Base-by-base conservation (phyloP, 2,113 vertebrate species). In the Myocastor coypus region DNA sequence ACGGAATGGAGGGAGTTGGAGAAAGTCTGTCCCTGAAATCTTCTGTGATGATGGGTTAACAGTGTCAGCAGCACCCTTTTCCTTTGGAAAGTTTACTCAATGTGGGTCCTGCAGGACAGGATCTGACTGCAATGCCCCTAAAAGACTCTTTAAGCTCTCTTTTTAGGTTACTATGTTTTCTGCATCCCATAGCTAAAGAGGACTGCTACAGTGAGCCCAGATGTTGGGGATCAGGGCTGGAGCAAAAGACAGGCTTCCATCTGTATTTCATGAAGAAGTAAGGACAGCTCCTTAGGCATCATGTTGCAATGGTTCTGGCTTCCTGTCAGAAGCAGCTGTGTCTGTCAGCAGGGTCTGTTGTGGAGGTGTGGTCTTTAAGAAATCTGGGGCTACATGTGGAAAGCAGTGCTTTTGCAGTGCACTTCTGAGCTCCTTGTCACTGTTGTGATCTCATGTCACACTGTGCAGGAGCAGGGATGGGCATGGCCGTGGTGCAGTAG, bases 81-180 rank as follows among this genome's bases (percentile, higher is more conserved):
- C 32, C 1, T 73, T 81, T 46, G 78, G 89, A 91, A 28, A 16
- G 30, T 68, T 90, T 94, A 59, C 82, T 92, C n/a, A 9, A 71
- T 80, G 46, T 9, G 93, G 94, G 30, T 20, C 42, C 63, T 64
- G 17, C 28, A 87, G 69, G 42, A 30, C 83, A 83, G 73, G 13
- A 68, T 71, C 85, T 96, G 78, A 75, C 28, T 30, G 12, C 14
- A 40, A 10, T 42, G 69, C 89, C 69, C 24, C 2, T 22, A 57
- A 85, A 69, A 34, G 34, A n/a, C 30, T 12, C 90, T 55, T 75
- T 50, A n/a, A 83, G 40, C 85, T 86, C 50, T 80, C 34, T 57
- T 85, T 59, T 57, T 66, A 64, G 83, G 55, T 68, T 64, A 30
- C 26, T 92, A 2, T 66, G 4, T 80, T 92, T 73, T 80, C 86